Evolutionary conservation across 2,888 invertebrate species (phyloP).

Genomic region (Meteorus cinctellus): DNA sequence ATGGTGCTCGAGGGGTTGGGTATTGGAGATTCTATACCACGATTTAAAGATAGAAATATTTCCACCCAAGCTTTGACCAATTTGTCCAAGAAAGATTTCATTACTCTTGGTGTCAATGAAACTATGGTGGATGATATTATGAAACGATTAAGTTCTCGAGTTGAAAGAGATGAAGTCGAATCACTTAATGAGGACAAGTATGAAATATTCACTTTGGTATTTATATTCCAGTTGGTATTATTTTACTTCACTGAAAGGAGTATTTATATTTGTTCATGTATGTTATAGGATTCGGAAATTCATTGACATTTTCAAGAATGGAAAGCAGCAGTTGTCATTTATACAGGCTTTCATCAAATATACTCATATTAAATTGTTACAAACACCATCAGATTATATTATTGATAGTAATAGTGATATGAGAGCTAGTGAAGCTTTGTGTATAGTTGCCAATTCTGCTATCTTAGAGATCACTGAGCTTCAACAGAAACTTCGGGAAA

Average conservation of each 20-base stretch:
- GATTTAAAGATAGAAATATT: slow-evolving; percentile 57
- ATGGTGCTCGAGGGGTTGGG: slow-evolving; percentile 56
- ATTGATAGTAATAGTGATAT: slow-evolving; percentile 53
- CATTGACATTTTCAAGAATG: slow-evolving; percentile 38
- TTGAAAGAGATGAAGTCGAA: slow-evolving; percentile 23
- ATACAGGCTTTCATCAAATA: slow-evolving; percentile 55
- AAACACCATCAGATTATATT: slow-evolving; percentile 51
- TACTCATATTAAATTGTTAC: slow-evolving; percentile 48
- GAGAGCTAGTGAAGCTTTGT: slow-evolving; percentile 55
- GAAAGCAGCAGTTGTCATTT: slow-evolving; percentile 53
- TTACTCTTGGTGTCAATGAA: slow-evolving; percentile 55
- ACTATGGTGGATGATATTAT: slow-evolving; percentile 45
- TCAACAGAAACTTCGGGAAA: slow-evolving; percentile 45
- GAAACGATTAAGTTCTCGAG: slow-evolving; percentile 40
- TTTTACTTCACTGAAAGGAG: background rate
- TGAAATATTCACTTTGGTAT: background rate
- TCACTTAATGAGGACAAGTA: slow-evolving; percentile 24
- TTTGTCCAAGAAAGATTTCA: slow-evolving; percentile 57
- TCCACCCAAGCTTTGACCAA: slow-evolving; percentile 55
- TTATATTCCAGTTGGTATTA: background rate
- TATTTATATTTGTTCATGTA: background rate
- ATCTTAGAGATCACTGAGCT: slow-evolving; percentile 54
- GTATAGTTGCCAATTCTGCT: slow-evolving; percentile 38
- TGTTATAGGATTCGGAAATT: slow-evolving; percentile 37
- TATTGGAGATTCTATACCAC: slow-evolving; percentile 54